Base-by-base conservation (phyloP, 2,888 invertebrate species). In the Pterostichus niger region DNA sequence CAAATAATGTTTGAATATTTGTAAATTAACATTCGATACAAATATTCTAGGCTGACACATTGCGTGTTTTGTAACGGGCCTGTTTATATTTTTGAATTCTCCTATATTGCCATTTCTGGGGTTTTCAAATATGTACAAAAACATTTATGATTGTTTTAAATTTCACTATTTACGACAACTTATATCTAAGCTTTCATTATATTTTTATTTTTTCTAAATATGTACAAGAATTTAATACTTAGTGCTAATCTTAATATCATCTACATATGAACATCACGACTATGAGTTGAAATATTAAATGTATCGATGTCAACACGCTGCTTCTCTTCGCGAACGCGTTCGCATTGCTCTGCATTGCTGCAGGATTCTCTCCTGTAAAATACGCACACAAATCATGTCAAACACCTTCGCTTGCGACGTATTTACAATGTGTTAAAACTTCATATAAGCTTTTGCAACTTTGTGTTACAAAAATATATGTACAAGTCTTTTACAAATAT, bases 331-430 rank as follows among this genome's bases (percentile, higher is more conserved):
- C 33, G 52, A 24, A 24, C 24, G 24, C 24, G 24, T 24, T 24
- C 92, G 89, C 64, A 49, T 94, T 94, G 2, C 94, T 94, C 90
- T 96, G 96, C 96, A 96, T 96, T 49, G 96, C 96, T 83, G 96
- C 96, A 84, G 96, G 96, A 89, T 96, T 96, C 90, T 96, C 96
- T 85, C 96, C 96, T 96, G 61, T 89, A 90, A 86, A 88, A 88
- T 87, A 86, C 31, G 9, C 85, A 84, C 77, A 83, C 59, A 84
- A 75, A 86, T 86, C 85, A 24, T 83, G 17, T 40, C 15, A 71
- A 71, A 33, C 64, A 40, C 64, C 2, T 24, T 24, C 24, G 3
- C 24, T 3, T 24, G 24, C 1, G 2, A 24, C 24, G 2, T 24
- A 24, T 3, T 3, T 17, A n/a, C n/a, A n/a, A n/a, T n/a, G n/a